Evolutionary conservation across 2,888 invertebrate species (phyloP).

Genomic region (Drosophila neotestacea): DNA sequence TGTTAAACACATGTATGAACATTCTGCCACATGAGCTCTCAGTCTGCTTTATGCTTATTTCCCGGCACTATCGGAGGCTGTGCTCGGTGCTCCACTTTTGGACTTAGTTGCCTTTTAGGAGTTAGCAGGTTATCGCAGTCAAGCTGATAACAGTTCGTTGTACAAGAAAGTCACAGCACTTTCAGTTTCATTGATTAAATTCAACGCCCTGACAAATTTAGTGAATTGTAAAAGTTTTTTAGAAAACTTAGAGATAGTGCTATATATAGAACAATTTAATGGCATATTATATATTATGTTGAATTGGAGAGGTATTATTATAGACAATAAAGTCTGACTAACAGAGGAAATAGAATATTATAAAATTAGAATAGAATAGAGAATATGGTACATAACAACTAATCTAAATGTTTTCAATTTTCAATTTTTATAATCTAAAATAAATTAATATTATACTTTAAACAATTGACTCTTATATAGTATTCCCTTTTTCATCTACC

Average conservation of each 20-base stretch:
- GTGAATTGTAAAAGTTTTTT: neutral
- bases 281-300: too few species aligned
- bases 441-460: too few species aligned
- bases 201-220: conserved; percentile 1
- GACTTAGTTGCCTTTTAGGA: conserved; percentile 49
- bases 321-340: too few species aligned
- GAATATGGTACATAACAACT: neutral
- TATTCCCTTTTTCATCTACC: neutral
- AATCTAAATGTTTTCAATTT: too few species aligned
- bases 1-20: conserved; percentile 14
- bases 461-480: too few species aligned
- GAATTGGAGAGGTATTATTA: too few species aligned
- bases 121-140: conserved; percentile 75
- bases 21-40: conserved; percentile 8
- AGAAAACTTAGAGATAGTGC: neutral
- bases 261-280: neutral
- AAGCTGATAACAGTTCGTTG: conserved; percentile 81
- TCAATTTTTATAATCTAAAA: too few species aligned
- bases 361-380: too few species aligned
- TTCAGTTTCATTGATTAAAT: conserved; percentile 68
- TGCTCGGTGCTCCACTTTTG: conserved; percentile 57
- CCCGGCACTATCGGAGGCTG: conserved; percentile 58
- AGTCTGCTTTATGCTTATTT: neutral
- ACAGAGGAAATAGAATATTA: too few species aligned
- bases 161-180: conserved; percentile 59